phyloP scores from a whole-genome alignment of 2,113 vertebrate species.

The Empidonax alnorum region DNA sequence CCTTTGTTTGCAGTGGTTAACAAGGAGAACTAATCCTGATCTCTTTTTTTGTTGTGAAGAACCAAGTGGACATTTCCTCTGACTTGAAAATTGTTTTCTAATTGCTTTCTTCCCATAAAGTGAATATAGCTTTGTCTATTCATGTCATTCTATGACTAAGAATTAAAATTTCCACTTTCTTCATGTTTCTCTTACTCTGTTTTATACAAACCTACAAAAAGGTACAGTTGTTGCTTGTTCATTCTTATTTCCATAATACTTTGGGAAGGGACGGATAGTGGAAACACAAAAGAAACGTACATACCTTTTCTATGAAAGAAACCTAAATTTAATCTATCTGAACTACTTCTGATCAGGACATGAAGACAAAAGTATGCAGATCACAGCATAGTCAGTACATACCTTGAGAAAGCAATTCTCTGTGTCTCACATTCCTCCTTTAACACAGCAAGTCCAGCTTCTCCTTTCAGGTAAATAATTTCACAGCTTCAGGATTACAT shows the following conservation, averaged over 20 bases:
- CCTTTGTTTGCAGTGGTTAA: not conserved
- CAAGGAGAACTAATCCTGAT: not conserved
- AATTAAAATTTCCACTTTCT: not conserved
- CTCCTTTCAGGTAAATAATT: not conserved
- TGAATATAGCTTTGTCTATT: not conserved
- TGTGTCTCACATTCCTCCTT: not conserved
- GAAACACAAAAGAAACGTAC: not conserved
- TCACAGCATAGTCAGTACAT: not conserved
- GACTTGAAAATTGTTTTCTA: slow-evolving; percentile 15
- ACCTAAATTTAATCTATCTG: not conserved
- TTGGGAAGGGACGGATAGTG: not conserved
- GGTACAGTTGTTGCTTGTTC: not conserved
- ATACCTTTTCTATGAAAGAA: not conserved
- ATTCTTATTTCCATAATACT: not conserved
- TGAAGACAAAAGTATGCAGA: not conserved
- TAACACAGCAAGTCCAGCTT: not conserved
- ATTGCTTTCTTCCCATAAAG: not conserved
- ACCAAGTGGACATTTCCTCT: not conserved
- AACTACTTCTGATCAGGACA: not conserved
- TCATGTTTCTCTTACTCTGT: not conserved
- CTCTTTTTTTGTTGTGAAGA: not conserved
- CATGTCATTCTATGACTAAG: not conserved
- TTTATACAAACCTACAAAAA: not conserved
- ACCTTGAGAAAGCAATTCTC: not conserved
- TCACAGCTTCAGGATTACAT: not conserved